These are phyloP conservation scores for Eupristina koningsbergeri DNA, from an alignment of 1,140 invertebrate genomes.

Conservation along the genomic window DNA sequence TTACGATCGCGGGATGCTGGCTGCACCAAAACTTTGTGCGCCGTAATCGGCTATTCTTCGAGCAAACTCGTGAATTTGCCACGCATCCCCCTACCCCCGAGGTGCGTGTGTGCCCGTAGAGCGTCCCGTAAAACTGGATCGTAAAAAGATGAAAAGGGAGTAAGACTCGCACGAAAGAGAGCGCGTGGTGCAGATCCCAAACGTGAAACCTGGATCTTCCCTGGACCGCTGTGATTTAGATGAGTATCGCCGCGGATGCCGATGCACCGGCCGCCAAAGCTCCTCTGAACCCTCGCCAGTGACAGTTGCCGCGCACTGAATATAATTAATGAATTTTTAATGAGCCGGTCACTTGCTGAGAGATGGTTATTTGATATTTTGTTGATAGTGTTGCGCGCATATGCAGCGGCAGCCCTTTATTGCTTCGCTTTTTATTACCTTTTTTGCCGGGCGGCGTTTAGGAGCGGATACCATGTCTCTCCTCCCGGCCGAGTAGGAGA, in stretches of 20 bases:
- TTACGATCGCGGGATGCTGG: slow-evolving; percentile 37
- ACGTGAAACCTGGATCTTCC: not conserved
- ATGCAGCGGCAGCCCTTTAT: no score
- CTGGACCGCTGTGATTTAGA: slow-evolving; percentile 20
- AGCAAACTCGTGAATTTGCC: slow-evolving; percentile 34
- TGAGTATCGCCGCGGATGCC: slow-evolving; percentile 23
- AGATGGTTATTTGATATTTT: slow-evolving; percentile 40
- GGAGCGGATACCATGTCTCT: not conserved
- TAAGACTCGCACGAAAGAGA: no score
- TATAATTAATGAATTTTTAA: slow-evolving; percentile 52
- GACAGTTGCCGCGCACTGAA: not conserved
- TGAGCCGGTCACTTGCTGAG: slow-evolving; percentile 8
- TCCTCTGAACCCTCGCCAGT: not conserved
- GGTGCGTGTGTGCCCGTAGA: not conserved
- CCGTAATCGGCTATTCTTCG: slow-evolving; percentile 46
- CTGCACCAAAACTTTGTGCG: slow-evolving; percentile 47
- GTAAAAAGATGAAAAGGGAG: no score
- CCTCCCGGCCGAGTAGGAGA: no score
- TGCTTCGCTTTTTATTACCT: not conserved
- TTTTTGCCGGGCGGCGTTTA: not conserved
- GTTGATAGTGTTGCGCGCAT: not conserved
- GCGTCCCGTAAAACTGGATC: not conserved
- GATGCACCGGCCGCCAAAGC: not conserved
- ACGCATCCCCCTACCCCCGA: slow-evolving; percentile 5
- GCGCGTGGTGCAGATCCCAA: no score